Base-by-base conservation (phyloP, 2,888 invertebrate species). In the Psylliodes chrysocephalus region DNA sequence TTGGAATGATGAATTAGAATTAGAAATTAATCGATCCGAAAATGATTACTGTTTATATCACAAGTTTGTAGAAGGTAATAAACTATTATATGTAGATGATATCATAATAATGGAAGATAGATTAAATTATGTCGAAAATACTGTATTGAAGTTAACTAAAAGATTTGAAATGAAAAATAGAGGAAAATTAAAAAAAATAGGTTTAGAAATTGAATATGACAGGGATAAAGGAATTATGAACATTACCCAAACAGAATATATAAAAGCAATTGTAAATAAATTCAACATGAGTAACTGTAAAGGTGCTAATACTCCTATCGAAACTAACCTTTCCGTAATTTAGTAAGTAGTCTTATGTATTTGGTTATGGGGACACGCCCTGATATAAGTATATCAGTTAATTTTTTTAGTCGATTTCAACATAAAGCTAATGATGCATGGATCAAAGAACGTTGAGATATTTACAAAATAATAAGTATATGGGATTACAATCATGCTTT, bases 341-440 rank as follows among this genome's bases (percentile, higher is more conserved):
- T 25, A 25, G 25, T 25, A 5, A 7, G 25, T 25, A 25, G 25
- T 25, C 7, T 25, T 5, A 25, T 25, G 25, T 25, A 25, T 7
- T 25, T 25, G n/a, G n/a, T n/a, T n/a, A 25, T 66, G 19, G 62
- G 59, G 5, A 55, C 60, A n/a, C 44, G 66, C 19, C 62, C 68
- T 1, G 64, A 66, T 28, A 59, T 68, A 10, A 49, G 64, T 44
- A 66, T 33, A 55, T n/a, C 61, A 8, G 22, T 68, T 6, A 55
- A 49, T 62, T 63, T 51, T 25, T 64, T 62, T 28, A 62, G 68
- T 53, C 28, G 56, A 46, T 66, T 44, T 66, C 62, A 61, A 42
- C 49, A 61, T 44, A 57, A 64, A 46, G 52, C 53, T 22, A 19
- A 15, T 25, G 60, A 54, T 46, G n/a, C 18, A 1, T 61, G 61